Evolutionary conservation across 2,797 vertebrate genomes (phyloP), one percentile per base, ranked within the genome.

Genomic region (Otolemur crassicaudatus): DNA sequence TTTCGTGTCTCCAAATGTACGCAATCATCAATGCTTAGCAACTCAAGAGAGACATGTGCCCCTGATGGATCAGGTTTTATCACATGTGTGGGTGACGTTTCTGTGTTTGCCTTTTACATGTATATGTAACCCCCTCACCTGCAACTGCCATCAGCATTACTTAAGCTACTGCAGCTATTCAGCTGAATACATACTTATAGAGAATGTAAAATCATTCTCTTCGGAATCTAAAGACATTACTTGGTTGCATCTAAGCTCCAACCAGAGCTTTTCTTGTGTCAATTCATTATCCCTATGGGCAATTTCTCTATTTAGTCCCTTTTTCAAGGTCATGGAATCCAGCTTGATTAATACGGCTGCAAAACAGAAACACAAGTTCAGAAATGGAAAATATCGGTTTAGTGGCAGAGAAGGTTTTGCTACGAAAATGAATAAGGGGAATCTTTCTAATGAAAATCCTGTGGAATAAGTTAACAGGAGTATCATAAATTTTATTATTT

Each of bases 191-290:
- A 93, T 80, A 40, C 72, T 95, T 88, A 94, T 0, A 34, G 29
- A 84, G 19, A 31, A 95, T 95, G 91, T 84, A 96, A 97, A 97
- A 70, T 77, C 81, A 86, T 94, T 94, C 34, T 95, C 97, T 79
- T 2, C 73, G 91, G 94, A 94, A 85, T 72, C 73, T 49, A 96
- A 97, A 29, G 72, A 87, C 97, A 98, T 96, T 91, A 46, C 85
- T 95, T 79, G 92, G 95, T 95, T 56, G n/a, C 19, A 79, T 75
- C 96, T 89, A 95, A 97, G 37, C 95, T 23, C 53, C 19, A 88
- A 91, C 60, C 19, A 34, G 16, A 93, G 73, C 49, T 97, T 96
- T 97, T 89, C n/a, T 92, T 97, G 60, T 89, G 49, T 93, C 96
- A 91, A 95, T 82, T 73, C 0, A 0, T 82, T 92, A 60, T 22